Base-by-base conservation (phyloP, 2,888 invertebrate species). In the Agrypnus murinus region DNA sequence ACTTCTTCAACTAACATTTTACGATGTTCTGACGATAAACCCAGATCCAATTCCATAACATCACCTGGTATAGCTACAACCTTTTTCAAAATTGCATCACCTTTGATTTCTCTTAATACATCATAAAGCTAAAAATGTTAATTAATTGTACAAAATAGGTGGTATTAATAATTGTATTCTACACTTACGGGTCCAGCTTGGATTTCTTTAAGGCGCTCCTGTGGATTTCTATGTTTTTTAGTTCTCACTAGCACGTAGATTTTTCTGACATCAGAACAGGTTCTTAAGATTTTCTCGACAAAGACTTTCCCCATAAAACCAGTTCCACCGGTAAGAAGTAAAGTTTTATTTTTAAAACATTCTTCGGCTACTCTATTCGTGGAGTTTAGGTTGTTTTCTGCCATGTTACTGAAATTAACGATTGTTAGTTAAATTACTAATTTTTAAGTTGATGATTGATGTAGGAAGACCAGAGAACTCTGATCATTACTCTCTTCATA, bases 251-350 rank as follows among this genome's bases (percentile, higher is more conserved):
- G 87, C 65, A 97, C 84, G 82, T 95, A 94, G 59, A 99, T 92
- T 77, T 90, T 92, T 63, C 89, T 89, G 43, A 98, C 86, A 50
- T 92, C 91, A 0, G 94, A 92, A 78, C 95, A 93, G 79, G 91
- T 87, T 84, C 97, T 90, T 34, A 99, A 87, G 8, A 98, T 86
- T 85, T 98, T 99, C 86, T 98, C 98, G 0, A 98, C 88, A 4
- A 98, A 87, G 0, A 97, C 96, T 87, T 98, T 98, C 46, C 98
- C 98, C 87, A 98, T 89, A 85, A 98, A 98, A 0, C 98, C 98
- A 0, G 96, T 96, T 9, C 94, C 96, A 14, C 98, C 98, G 0
- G 97, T 97, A 65, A 98, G 89, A 74, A 98, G 88, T 45, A 98
- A 87, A 0, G 82, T 86, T 77, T 85, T 83, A 0, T 87, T 89